A percentile compares a stretch with the other conserved stretches of the same genome.
Evolutionary conservation across 2,888 invertebrate species (phyloP).

Genomic region (Allygus modestus): DNA sequence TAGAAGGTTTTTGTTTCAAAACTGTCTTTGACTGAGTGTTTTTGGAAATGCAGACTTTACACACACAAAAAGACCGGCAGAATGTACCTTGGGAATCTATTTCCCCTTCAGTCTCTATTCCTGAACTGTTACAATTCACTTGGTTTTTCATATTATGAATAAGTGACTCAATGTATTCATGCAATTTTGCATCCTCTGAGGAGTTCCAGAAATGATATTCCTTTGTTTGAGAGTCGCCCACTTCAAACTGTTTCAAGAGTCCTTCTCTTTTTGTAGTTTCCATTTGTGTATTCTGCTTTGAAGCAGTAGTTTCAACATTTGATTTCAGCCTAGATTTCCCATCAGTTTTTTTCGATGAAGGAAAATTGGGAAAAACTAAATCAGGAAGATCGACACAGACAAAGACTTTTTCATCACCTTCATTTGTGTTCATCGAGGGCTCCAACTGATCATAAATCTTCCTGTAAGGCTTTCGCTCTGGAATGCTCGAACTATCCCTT

Average conservation of each 20-base stretch:
- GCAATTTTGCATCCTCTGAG: conserved; percentile 14
- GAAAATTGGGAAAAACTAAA: not conserved
- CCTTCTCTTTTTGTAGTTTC: not conserved
- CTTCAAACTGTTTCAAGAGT: not conserved
- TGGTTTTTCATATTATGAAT: conserved; percentile 24
- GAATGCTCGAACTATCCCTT: not conserved
- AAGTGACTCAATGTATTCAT: not conserved
- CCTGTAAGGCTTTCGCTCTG: conserved; percentile 16
- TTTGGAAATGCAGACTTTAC: conserved; percentile 2
- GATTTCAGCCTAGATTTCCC: not conserved
- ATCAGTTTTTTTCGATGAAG: not conserved
- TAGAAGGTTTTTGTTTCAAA: not conserved
- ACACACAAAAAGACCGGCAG: not conserved
- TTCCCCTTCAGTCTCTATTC: not conserved
- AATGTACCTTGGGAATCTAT: not conserved
- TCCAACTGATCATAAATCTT: conserved; percentile 1
- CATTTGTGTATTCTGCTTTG: not conserved
- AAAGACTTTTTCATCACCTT: not conserved
- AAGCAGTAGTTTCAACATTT: not conserved
- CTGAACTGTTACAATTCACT: not conserved
- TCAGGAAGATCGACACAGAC: not conserved
- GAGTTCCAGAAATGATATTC: conserved; percentile 3
- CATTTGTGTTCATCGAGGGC: not conserved
- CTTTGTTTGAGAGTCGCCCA: conserved; percentile 38
- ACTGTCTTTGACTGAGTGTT: not conserved